Percentiles rank a stretch among this genome's conserved stretches.
Evolutionary conservation across 1,140 invertebrate genomes (phyloP).

Genomic region (Drosophila truncata): DNA sequence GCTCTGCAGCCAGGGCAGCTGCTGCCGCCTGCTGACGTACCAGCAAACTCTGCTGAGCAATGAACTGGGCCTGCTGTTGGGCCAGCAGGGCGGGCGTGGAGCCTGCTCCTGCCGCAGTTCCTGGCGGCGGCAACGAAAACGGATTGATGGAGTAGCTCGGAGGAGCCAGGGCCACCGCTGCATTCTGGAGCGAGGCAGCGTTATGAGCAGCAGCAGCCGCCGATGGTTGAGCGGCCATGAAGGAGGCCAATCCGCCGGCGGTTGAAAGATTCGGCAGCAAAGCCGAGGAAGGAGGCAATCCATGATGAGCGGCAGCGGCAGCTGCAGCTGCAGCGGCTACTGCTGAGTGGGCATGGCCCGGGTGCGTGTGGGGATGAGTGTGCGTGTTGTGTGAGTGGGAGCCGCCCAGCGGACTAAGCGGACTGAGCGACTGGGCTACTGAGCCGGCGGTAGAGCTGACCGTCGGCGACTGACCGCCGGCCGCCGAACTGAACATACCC

Average conservation of each 20-base stretch:
- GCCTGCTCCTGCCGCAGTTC: constrained; percentile 36
- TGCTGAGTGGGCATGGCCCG: constrained; percentile 48
- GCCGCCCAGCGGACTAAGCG: constrained; percentile 64
- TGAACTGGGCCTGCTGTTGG: constrained; percentile 84
- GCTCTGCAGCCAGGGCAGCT: constrained; percentile 66
- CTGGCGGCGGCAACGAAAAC: constrained; percentile 53
- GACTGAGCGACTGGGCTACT: constrained; percentile 61
- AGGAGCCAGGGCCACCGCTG: constrained; percentile 38
- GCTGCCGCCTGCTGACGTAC: constrained; percentile 81
- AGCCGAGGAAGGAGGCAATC: constrained; percentile 60
- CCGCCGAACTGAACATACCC: constrained; percentile 82
- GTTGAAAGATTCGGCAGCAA: constrained; percentile 46
- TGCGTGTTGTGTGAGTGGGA: constrained; percentile 65
- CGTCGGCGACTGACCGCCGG: constrained; percentile 70
- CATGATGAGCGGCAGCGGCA: constrained; percentile 54
- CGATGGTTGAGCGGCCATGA: constrained; percentile 20
- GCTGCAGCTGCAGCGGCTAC: constrained; percentile 19
- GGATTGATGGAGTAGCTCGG: constrained; percentile 69
- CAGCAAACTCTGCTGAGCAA: constrained; percentile 82
- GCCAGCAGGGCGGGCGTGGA: constrained; percentile 73
- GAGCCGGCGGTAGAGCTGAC: constrained; percentile 53
- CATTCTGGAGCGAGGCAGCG: constrained; percentile 50
- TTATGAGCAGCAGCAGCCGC: constrained; percentile 31
- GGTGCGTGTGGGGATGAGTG: constrained; percentile 51
- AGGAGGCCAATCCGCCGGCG: constrained; percentile 41